These are phyloP conservation scores for Dermatemys mawii DNA, from an alignment of 2,113 vertebrate genomes.

Conservation along the genomic window DNA sequence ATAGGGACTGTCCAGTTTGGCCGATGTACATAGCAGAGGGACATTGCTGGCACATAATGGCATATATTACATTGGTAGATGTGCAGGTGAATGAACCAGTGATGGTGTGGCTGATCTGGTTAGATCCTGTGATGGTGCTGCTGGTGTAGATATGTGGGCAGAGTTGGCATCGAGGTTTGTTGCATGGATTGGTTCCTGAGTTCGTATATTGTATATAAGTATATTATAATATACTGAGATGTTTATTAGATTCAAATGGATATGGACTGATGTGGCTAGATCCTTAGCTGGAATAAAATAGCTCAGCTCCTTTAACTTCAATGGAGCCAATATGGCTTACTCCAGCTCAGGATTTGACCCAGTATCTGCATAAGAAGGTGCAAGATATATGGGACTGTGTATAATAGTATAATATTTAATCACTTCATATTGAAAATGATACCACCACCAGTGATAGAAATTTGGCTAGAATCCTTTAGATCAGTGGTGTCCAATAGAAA, in stretches of 20 bases:
- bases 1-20: too few relatives aligned
- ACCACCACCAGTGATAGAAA: background rate
- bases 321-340: background rate
- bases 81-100: too few relatives aligned
- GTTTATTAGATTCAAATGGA: background rate
- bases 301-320: background rate
- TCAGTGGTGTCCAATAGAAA: too few relatives aligned
- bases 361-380: background rate
- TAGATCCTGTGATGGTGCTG: too few relatives aligned
- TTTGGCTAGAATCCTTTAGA: background rate
- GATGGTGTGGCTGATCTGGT: too few relatives aligned
- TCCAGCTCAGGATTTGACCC: background rate
- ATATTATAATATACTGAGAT: background rate
- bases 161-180: too few relatives aligned
- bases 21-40: too few relatives aligned
- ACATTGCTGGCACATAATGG: too few relatives aligned
- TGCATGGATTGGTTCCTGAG: too few relatives aligned
- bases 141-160: too few relatives aligned
- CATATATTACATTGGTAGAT: too few relatives aligned
- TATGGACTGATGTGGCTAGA: background rate
- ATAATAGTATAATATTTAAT: background rate
- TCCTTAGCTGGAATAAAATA: background rate
- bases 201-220: too few relatives aligned
- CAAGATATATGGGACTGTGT: rapidly evolving
- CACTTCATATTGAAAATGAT: background rate